Percentiles rank a stretch among this genome's conserved stretches.
These are phyloP conservation scores for Allobates femoralis DNA, from an alignment of 2,797 vertebrate genomes.

Conservation along the genomic window DNA sequence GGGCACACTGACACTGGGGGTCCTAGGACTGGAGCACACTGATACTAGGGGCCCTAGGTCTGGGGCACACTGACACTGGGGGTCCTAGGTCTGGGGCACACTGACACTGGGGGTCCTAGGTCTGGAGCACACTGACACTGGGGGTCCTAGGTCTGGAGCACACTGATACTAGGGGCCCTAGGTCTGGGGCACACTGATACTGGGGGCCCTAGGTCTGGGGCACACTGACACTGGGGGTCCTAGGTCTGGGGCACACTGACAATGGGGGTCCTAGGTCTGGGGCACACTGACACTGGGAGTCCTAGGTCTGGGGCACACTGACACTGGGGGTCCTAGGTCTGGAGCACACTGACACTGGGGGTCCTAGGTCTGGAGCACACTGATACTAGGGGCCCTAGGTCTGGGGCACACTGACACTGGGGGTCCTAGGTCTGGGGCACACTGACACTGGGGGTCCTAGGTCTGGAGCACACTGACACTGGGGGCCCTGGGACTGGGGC, in stretches of 20 bases:
- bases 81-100: neutral
- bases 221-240: neutral
- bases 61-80: neutral
- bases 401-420: neutral
- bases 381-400: neutral
- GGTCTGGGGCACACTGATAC: neutral
- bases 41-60: neutral
- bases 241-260: neutral
- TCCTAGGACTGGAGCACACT: neutral
- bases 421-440: neutral
- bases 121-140: neutral
- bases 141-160: neutral
- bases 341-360: neutral
- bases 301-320: neutral
- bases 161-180: neutral
- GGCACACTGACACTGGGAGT: slow-evolving; percentile 1
- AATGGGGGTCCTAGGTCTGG: neutral
- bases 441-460: neutral
- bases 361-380: neutral
- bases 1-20: neutral
- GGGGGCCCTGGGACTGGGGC: neutral
- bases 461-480: neutral
- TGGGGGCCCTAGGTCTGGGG: neutral
- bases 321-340: neutral
- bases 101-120: neutral